phyloP scores from a whole-genome alignment of 2,113 vertebrate species.

The Toxotes chatareus region DNA sequence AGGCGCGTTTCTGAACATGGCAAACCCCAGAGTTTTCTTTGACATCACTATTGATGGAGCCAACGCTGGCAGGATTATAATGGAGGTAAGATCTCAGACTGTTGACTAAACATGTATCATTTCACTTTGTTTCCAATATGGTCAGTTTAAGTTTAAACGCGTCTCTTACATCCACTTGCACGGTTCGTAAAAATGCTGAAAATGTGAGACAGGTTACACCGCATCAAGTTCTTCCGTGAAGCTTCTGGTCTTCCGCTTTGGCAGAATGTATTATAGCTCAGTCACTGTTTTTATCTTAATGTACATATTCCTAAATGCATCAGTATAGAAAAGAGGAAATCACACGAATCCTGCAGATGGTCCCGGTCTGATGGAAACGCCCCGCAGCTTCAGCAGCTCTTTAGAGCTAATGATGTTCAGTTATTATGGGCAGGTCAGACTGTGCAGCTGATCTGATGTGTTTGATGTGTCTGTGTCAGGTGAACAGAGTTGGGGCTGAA shows the following conservation, averaged over 20 bases:
- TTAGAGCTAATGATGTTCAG: background rate
- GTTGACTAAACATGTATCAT: background rate
- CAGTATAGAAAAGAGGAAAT: background rate
- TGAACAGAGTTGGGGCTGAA: too few relatives aligned
- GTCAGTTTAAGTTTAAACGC: background rate
- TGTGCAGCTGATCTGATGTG: background rate
- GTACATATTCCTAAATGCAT: too few relatives aligned
- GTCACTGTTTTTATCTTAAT: too few relatives aligned
- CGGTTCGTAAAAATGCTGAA: background rate
- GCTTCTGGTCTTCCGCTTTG: background rate
- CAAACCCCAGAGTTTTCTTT: slow-evolving; percentile 84
- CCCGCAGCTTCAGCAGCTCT: slow-evolving; percentile 14
- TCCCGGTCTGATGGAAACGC: slow-evolving; percentile 37
- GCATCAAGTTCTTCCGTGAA: background rate
- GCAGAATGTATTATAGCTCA: too few relatives aligned
- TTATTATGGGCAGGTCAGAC: background rate
- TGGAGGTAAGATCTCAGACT: slow-evolving; percentile 82
- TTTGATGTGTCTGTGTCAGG: background rate
- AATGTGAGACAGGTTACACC: background rate
- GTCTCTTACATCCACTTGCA: background rate
- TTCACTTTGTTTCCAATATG: background rate
- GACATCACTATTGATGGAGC: slow-evolving; percentile 77
- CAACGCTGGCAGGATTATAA: slow-evolving; percentile 78
- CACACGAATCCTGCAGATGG: background rate
- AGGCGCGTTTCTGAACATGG: slow-evolving; percentile 67